A percentile compares a stretch with the other conserved stretches of the same genome.
phyloP scores from a whole-genome alignment of 2,888 invertebrate species.

The Yponomeuta malinellus region DNA sequence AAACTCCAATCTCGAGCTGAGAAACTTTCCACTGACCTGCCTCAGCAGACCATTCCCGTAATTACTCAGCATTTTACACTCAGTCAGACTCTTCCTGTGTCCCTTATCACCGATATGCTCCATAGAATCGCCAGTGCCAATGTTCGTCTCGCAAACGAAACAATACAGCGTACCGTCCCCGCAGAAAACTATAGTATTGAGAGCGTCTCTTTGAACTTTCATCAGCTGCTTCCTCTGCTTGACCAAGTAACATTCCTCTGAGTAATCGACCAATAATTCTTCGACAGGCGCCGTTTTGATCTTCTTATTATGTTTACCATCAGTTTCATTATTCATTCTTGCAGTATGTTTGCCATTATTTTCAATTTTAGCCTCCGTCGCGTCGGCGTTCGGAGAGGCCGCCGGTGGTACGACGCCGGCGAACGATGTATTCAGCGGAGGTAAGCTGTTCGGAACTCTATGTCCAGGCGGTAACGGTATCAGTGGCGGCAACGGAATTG shows the following conservation, averaged over 20 bases:
- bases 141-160: constrained; percentile 21
- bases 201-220: constrained; percentile 24
- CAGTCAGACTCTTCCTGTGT: constrained; percentile 27
- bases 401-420: not conserved
- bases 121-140: constrained; percentile 16
- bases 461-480: not conserved
- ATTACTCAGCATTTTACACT: constrained; percentile 30
- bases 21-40: constrained; percentile 29
- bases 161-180: constrained; percentile 29
- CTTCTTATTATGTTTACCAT: not conserved
- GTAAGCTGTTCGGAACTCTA: not conserved
- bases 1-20: too few relatives aligned
- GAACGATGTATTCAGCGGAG: not conserved
- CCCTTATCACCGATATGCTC: constrained; percentile 22
- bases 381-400: not conserved
- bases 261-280: constrained; percentile 15
- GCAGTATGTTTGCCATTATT: not conserved
- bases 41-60: constrained; percentile 32
- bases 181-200: constrained; percentile 24
- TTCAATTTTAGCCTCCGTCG: not conserved
- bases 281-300: not conserved
- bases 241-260: constrained; percentile 27
- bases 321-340: too few relatives aligned
- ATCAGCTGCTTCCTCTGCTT: constrained; percentile 26
- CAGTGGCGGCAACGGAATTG: not conserved